Evolutionary conservation across 2,113 vertebrate genomes (phyloP), one percentile per base, ranked within the genome.

Genomic region (Upupa epops): DNA sequence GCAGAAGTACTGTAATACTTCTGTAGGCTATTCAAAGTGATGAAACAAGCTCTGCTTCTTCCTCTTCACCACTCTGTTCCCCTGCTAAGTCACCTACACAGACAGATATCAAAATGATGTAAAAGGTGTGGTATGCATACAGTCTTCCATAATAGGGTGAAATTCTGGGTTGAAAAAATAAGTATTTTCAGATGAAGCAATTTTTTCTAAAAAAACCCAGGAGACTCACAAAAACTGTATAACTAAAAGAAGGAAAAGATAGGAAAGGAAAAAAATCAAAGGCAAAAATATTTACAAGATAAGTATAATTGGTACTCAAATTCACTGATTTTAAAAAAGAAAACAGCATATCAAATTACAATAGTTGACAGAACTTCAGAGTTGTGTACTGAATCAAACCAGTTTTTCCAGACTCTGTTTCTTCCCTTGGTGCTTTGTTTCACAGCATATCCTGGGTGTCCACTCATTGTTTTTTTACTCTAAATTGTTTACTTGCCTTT

Each of bases 111-210:
- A 52, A 17, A 40, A 45, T 4, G 4, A 55, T 4, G 37, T 36
- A 36, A 29, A 12, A 34, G 8, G 9, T 4, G 1, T 0, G 1
- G 17, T 15, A 11, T 10, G 4, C 28, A 54, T 36, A 32, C 36
- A 91, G 17, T 7, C 24, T 49, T 71, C 61, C 63, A 76, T 11
- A 69, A 22, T 11, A 64, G 13, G 15, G 7, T 37, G 13, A 56
- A 52, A 75, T 64, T 12, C 9, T 48, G 3, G 5, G 4, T 48
- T 56, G 22, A 83, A 81, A 19, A 83, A 73, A 17, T 49, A 10
- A 36, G 9, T 21, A 3, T 28, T 52, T 54, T 75, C 60, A 52
- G 5, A 28, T 1, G 7, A 7, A 77, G 1, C 1, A 9, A 46
- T 5, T 24, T 48, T 21, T 17, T 55, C n/a, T 5, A 9, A 34